Evolutionary conservation across 2,797 vertebrate genomes (phyloP), one percentile per base, ranked within the genome.

Genomic region (Siniperca obscura): DNA sequence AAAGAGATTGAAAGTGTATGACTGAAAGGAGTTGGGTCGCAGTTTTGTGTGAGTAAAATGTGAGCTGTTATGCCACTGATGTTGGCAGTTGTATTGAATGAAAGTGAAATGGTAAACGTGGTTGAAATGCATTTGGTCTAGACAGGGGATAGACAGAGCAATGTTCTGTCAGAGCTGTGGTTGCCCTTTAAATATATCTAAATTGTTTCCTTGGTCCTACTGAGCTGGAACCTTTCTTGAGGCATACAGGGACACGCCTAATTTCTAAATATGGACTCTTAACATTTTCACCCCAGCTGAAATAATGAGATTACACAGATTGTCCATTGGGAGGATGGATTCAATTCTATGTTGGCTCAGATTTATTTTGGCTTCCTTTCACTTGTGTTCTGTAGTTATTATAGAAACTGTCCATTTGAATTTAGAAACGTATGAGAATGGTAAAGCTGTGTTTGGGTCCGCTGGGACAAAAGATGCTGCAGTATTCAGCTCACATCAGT

Each of bases 231-330:
- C 19, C 44, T 69, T 76, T 66, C 56, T 77, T 40, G 34, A 82
- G 55, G 19, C 73, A 71, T 36, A 60, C 5, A 46, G 70, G 34
- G 53, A 70, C 38, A 70, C 40, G 66, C 67, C 60, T 64, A 11
- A 67, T 74, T 59, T 87, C 77, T 86, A 84, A 83, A 81, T 76
- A 61, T 61, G 48, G 75, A 77, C 36, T 62, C 57, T 14, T 85
- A 82, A 85, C 64, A 89, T 87, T 84, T 88, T 80, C 66, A 72
- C 61, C 77, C 67, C 60, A 17, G 50, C 81, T 86, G 75, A 88
- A 88, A 83, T 86, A 80, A 87, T 84, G 72, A 76, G 76, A 86
- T 89, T 76, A 81, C 70, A 82, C 72, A 84, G 69, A 81, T 72
- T 70, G 77, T 87, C 76, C 52, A 48, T 53, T 80, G 80, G 83